Evolutionary conservation across 2,797 vertebrate species (phyloP), one percentile per base, ranked within the genome.

Genomic region (Lepidocolaptes lacrymiger): DNA sequence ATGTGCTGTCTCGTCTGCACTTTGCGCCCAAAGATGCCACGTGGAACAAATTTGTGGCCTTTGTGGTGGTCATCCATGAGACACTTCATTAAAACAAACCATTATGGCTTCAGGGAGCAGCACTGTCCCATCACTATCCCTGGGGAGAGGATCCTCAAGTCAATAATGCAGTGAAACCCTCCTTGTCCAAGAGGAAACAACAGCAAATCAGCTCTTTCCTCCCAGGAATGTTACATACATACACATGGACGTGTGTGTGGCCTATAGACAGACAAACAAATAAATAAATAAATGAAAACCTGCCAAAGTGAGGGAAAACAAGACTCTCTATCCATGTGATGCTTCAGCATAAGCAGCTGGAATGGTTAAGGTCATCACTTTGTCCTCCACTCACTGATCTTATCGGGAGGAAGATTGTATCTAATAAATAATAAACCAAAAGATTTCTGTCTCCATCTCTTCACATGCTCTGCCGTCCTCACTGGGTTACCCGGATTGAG

Each of bases 341-440:
- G 22, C 68, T 83, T 61, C 56, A 5, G 74, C 22, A 26, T 0
- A 32, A 74, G 69, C 77, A 67, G 66, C 30, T 51, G 90, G 46
- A 94, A 75, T 10, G 91, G 93, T 80, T 94, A 96, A 97, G 97
- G 97, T 96, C 27, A 6, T 75, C 64, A 63, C 95, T 96, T 94
- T 43, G 94, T 97, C 95, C 97, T 97, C 84, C 92, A 87, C 91
- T 72, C 69, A 22, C 93, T 87, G 96, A 95, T 97, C 81, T 92
- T 93, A 97, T 94, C 89, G 6, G 81, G 89, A 96, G 89, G 87
- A 73, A 96, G 97, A 97, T 95, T 63, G 92, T 82, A 95, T 96
- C 98, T 71, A 97, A 97, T 97, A 98, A 97, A 98, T 97, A 96
- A 98, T 85, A 95, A 71, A 97, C 96, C 97, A 96, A 59, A 97